Evolutionary conservation across 2,888 invertebrate genomes (phyloP), one percentile per base, ranked within the genome.

Genomic region (Rhingia campestris): DNA sequence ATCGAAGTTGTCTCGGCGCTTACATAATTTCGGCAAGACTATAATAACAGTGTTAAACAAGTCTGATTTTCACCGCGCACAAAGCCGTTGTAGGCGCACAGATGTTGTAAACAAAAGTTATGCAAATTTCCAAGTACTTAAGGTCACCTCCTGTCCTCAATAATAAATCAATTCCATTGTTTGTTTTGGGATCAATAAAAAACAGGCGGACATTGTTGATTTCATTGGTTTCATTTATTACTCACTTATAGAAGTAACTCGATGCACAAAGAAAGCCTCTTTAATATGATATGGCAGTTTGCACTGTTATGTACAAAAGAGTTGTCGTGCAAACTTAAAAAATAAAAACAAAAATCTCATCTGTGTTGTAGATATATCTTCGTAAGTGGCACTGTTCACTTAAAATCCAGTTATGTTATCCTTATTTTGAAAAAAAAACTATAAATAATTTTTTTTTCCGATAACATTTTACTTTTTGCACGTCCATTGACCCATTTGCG

Each of bases 401-500:
- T 37, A 35, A 64, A 59, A 66, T 74, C 67, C 80, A 70, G 74
- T 79, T 80, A 49, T 70, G 54, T 72, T 47, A 69, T 80, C 80
- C 70, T 80, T 66, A 53, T 67, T 64, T 41, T n/a, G n/a, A 61
- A 61, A 54, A 37, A 12, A 63, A 22, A 58, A 30, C 0, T 33
- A 3, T 41, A n/a, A n/a, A n/a, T n/a, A n/a, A 54, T 59, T 61
- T 32, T 22, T 41, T 10, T 51, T 66, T 47, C 14, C 37, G 56
- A 61, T 59, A 53, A 66, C 66, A 59, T 45, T 51, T 22, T 7
- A 30, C 41, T 76, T 81, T 75, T 63, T 79, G 43, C 56, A 74
- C 80, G 84, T 80, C 64, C 79, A 84, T 75, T 84, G 84, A 84
- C 84, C 84, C 74, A 84, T 84, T 84, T 80, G 41, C 72, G 53